Base-by-base conservation (phyloP, 64 coral and sea anemone species). In the Pocillopora damicornis region DNA sequence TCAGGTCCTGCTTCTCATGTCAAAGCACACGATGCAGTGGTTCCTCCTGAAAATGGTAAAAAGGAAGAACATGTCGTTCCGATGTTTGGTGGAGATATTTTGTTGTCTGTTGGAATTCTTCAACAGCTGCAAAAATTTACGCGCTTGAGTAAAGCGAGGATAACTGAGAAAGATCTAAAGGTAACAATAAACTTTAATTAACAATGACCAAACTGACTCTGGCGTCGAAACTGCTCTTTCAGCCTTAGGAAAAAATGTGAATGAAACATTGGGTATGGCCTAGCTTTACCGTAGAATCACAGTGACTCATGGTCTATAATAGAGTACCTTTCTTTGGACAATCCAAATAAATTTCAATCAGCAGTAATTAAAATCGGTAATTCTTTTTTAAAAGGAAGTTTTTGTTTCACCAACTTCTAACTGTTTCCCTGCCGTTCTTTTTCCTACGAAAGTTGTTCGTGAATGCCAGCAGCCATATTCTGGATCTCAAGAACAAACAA, bases 21-120 rank as follows among this genome's bases (percentile, higher is more conserved):
- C 20, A 20, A 85, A 66, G 42, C n/a, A 42, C 60, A 60, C 68
- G 79, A 79, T 61, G 15, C 65, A n/a, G 73, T 10, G 37, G 42
- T 51, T 64, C 35, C 56, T n/a, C 15, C 7, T 51, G 42, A 6
- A 60, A 76, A 42, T 8, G 59, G 56, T 60, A 62, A 57, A 15
- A 75, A 67, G 18, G 82, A 92, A 58, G 80, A 66, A 22, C 79
- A 92, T 60, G 56, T 84, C 1, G 90, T 77, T 20, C 90, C 83
- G 22, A 87, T 92, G 90, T 92, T 92, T 57, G 90, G 83, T 38
- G 90, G 90, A 37, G 83, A 92, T 18, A 86, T 92, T 35, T 66
- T 81, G 61, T 57, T 87, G 63, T 79, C 80, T 20, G 81, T 87
- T 4, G 90, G 86, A 17, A 68, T 86, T 12, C 26, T 92, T 51